phyloP scores from a whole-genome alignment of 2,888 invertebrate genomes.

The Alloplasta piceator region DNA sequence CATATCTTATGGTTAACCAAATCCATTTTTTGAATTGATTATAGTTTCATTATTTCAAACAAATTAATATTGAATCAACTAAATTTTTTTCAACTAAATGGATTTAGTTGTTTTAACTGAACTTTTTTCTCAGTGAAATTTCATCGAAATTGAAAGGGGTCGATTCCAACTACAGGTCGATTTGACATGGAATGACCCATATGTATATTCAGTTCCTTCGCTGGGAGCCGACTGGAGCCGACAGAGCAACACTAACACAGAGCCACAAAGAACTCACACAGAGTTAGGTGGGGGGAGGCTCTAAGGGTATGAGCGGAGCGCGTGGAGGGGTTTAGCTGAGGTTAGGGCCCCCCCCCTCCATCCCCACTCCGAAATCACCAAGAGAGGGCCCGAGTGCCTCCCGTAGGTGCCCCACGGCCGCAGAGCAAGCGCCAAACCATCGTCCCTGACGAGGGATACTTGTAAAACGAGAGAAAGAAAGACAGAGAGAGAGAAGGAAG shows the following conservation, averaged over 20 bases:
- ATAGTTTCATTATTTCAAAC: no score
- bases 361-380: constrained; percentile 59
- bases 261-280: constrained; percentile 51
- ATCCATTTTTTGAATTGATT: no score
- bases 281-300: constrained; percentile 33
- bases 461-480: constrained; percentile 38
- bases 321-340: constrained; percentile 78
- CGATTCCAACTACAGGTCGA: no score
- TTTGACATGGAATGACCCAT: no score
- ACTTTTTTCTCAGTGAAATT: no score
- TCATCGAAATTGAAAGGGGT: no score
- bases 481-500: constrained; percentile 61
- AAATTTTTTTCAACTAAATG: no score
- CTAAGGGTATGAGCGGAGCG: constrained; percentile 66
- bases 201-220: constrained; percentile 64
- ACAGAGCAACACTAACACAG: constrained; percentile 68
- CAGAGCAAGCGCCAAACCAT: constrained; percentile 75
- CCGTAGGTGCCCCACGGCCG: constrained; percentile 77
- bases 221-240: constrained; percentile 70
- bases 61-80: no score
- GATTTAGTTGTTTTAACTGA: no score
- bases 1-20: no score
- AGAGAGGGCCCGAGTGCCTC: constrained; percentile 73
- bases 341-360: constrained; percentile 75
- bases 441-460: constrained; percentile 73